phyloP scores from a whole-genome alignment of 2,797 vertebrate species.

The Telmatherina bonti region DNA sequence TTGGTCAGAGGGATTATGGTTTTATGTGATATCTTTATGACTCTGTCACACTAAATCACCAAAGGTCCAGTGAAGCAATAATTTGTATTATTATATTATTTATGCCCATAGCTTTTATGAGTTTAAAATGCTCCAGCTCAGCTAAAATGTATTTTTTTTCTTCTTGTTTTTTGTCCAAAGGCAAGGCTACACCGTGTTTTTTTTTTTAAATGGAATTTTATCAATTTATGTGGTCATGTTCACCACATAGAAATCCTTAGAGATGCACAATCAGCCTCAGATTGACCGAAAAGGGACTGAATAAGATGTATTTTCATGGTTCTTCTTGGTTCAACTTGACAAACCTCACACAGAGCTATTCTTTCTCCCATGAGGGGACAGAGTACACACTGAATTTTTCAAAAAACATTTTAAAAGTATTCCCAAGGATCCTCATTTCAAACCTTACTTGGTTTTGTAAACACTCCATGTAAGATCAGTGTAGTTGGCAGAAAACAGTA shows the following conservation, averaged over 20 bases:
- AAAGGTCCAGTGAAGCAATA: too few species aligned
- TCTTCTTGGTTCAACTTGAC: slow-evolving; percentile 18
- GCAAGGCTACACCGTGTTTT: too few species aligned
- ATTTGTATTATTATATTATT: too few species aligned
- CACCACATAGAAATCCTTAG: background rate
- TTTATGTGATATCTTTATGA: background rate
- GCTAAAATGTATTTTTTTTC: too few species aligned
- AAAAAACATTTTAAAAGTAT: slow-evolving; percentile 39
- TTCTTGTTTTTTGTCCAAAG: too few species aligned
- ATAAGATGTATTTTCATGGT: slow-evolving; percentile 9
- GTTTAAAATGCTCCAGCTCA: too few species aligned
- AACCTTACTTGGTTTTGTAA: slow-evolving; percentile 54
- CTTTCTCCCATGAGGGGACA: slow-evolving; percentile 15
- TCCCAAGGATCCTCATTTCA: slow-evolving; percentile 51
- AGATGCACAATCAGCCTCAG: background rate
- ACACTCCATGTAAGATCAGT: slow-evolving; percentile 34
- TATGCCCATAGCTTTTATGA: too few species aligned
- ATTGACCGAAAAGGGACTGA: slow-evolving; percentile 1
- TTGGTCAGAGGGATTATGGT: background rate
- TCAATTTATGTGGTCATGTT: background rate
- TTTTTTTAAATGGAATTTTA: background rate
- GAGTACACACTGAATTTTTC: slow-evolving; percentile 1
- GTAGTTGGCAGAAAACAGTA: slow-evolving; percentile 19
- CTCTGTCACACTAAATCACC: background rate
- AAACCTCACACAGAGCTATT: slow-evolving; percentile 5